A percentile compares a stretch with the other conserved stretches of the same genome.
phyloP scores from a whole-genome alignment of 1,140 invertebrate genomes.

The Elysia chlorotica region DNA sequence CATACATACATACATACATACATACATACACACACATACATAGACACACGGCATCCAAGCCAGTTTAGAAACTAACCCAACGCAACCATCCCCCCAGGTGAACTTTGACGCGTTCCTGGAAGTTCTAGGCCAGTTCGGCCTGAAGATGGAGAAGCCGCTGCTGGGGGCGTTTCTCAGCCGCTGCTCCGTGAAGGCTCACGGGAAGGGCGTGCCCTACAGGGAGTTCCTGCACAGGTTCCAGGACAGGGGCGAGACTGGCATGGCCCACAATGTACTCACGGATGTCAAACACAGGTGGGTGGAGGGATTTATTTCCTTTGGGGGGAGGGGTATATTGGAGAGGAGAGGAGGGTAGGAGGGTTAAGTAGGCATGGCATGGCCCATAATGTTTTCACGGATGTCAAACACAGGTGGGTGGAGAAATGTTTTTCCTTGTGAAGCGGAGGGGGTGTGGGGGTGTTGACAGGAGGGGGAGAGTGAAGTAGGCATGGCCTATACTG shows the following conservation, averaged over 20 bases:
- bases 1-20: too few species aligned
- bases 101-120: slow-evolving; percentile 51
- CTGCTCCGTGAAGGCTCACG: slow-evolving; percentile 46
- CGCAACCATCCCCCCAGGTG: slow-evolving; percentile 35
- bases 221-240: slow-evolving; percentile 60
- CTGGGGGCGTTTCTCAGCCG: slow-evolving; percentile 57
- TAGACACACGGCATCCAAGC: too few species aligned
- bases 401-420: slow-evolving; percentile 55
- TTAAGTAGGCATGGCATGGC: slow-evolving; percentile 16
- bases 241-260: slow-evolving; percentile 58
- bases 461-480: too few species aligned
- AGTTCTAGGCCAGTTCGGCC: slow-evolving; percentile 49
- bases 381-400: slow-evolving; percentile 57
- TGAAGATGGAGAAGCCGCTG: slow-evolving; percentile 56
- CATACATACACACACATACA: too few species aligned
- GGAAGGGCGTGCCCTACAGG: slow-evolving; percentile 53
- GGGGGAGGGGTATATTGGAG: background rate
- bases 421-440: too few species aligned
- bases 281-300: slow-evolving; percentile 58
- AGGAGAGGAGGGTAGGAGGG: background rate
- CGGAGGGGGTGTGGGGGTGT: too few species aligned
- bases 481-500: too few species aligned
- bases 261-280: slow-evolving; percentile 58
- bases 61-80: background rate
- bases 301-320: background rate